These are phyloP conservation scores for Chrysemys picta DNA, from an alignment of 2,113 vertebrate species.

Conservation along the genomic window DNA sequence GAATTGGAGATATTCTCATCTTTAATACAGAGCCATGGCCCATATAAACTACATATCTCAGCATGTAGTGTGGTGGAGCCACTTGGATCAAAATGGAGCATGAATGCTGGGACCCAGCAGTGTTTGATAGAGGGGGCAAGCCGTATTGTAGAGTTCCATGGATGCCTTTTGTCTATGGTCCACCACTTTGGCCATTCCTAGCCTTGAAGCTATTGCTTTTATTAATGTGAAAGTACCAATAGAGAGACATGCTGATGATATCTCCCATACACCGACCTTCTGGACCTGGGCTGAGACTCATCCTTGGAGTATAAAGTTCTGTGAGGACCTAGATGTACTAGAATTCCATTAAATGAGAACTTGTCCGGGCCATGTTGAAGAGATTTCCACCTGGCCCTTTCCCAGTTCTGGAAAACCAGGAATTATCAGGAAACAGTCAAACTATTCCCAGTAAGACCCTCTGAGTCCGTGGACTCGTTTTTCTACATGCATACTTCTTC, in stretches of 20 bases:
- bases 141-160: neutral
- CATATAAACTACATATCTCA: neutral
- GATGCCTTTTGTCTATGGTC: neutral
- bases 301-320: neutral
- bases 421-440: neutral
- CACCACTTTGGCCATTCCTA: neutral
- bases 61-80: rapidly evolving
- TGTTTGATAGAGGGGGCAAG: neutral
- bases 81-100: neutral
- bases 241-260: neutral
- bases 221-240: neutral
- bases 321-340: neutral
- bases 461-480: neutral
- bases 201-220: neutral
- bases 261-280: neutral
- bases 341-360: neutral
- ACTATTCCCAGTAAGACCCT: neutral
- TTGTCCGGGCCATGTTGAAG: neutral
- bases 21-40: neutral
- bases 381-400: neutral
- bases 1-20: neutral
- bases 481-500: neutral
- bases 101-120: rapidly evolving
- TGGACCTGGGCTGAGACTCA: neutral
- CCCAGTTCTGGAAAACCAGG: neutral